Evolutionary conservation across 2,113 vertebrate genomes (phyloP).

Genomic region (Nannospalax galili): DNA sequence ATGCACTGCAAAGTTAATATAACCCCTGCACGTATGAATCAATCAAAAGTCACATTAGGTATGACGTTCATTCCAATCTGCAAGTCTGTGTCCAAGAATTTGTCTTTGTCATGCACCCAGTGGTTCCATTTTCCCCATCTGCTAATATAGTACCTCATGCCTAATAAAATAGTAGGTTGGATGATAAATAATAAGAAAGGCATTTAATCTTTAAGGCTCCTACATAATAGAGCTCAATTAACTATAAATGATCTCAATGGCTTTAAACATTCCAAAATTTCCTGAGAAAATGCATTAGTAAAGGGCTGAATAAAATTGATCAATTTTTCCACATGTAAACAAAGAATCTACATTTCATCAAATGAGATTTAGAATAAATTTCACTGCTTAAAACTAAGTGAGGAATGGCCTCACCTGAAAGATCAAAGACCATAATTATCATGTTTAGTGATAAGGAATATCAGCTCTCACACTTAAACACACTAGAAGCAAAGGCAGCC

Average conservation of each 20-base stretch:
- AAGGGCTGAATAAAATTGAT: not conserved
- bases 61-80: constrained; percentile 37
- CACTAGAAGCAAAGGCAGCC: not conserved
- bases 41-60: not conserved
- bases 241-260: not conserved
- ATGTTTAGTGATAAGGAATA: not conserved
- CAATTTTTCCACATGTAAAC: constrained; percentile 1
- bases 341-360: constrained; percentile 17
- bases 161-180: not conserved
- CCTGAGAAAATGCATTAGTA: not conserved
- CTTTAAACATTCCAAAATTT: constrained; percentile 24
- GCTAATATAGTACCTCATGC: not conserved
- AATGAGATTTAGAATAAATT: not conserved
- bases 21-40: constrained; percentile 26
- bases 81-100: constrained; percentile 40
- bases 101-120: constrained; percentile 31
- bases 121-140: not conserved
- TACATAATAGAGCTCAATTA: constrained; percentile 29
- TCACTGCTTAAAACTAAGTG: not conserved
- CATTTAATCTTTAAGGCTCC: constrained; percentile 39
- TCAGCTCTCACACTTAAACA: not conserved
- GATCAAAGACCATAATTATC: not conserved
- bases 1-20: not conserved
- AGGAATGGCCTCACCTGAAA: not conserved
- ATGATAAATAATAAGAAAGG: constrained; percentile 55